Evolutionary conservation across 2,113 vertebrate genomes (phyloP), one percentile per base, ranked within the genome.

Genomic region (Sceloporus tristichus): DNA sequence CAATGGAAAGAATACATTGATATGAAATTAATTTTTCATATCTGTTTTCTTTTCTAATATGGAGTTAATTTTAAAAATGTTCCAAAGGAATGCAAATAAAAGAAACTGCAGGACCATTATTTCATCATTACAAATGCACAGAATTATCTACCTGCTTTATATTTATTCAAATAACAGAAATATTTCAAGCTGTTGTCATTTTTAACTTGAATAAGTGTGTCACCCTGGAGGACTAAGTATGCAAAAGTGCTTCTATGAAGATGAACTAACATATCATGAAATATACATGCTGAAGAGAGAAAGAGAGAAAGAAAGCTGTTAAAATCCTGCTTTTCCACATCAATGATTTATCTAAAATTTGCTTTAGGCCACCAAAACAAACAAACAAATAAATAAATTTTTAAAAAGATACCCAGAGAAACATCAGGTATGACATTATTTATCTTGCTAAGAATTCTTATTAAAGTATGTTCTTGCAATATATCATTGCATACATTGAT

Each of bases 11-110:
- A 94, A 80, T 89, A 95, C 2, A 87, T 86, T 89, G n/a, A 27
- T 93, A 27, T 91, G n/a, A 82, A 84, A 90, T 25, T 90, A 86
- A 76, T 76, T 94, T 92, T 54, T 53, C 1, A 65, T 2, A 91
- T 85, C 9, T 84, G 14, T 8, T 91, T 91, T 94, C 21, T 89
- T 96, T 95, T 94, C 94, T 91, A 79, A 90, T 40, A 56, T 87
- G 91, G 0, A 86, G 62, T 92, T 86, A 94, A 80, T 88, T 91
- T 92, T 88, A 94, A 92, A 88, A 19, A 34, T 1, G 88, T 53
- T 25, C 53, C 88, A 23, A 88, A 92, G 85, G 84, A 94, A 93
- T 68, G 6, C 79, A 95, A 92, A 94, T 90, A 93, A 90, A 90
- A 89, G 19, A 83, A 93, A 87, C 65, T n/a, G 8, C 9, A 42